Percentiles rank a stretch among this genome's conserved stretches.
phyloP scores from a whole-genome alignment of 92 coral and sea anemone genomes.

The Paragorgia papillata region DNA sequence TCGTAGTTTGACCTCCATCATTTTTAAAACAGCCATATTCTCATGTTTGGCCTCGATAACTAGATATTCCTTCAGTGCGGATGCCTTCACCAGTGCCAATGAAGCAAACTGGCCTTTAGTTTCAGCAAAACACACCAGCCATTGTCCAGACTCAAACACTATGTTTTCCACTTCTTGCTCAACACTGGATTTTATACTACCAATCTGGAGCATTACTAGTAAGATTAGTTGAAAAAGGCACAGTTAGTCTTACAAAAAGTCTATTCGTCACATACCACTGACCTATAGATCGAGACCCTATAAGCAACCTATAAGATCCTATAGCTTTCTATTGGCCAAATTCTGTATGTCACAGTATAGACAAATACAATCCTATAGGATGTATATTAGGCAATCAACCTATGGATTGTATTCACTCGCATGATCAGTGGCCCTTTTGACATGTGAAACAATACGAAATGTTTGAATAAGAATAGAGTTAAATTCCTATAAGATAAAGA shows the following conservation, averaged over 20 bases:
- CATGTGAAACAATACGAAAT: too few species aligned
- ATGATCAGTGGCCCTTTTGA: too few species aligned
- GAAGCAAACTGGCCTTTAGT: neutral
- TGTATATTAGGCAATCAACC: too few species aligned
- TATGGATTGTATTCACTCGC: too few species aligned
- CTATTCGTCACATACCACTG: neutral
- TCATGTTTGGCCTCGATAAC: constrained; percentile 8
- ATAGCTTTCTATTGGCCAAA: too few species aligned
- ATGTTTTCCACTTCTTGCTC: neutral
- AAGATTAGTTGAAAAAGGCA: neutral
- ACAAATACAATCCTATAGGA: too few species aligned
- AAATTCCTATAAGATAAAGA: too few species aligned
- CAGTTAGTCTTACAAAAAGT: neutral
- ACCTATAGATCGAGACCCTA: too few species aligned
- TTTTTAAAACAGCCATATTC: neutral
- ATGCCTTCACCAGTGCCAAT: neutral
- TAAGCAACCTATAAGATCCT: too few species aligned
- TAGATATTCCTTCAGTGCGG: neutral
- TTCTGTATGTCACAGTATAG: too few species aligned
- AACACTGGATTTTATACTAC: neutral
- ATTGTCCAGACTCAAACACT: neutral
- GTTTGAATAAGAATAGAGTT: too few species aligned
- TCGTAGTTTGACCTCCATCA: constrained; percentile 12
- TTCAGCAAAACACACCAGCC: constrained; percentile 28
- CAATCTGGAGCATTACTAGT: neutral